Conservation (phyloP, 1,140 invertebrate species). For the Daktulosphaira vitifoliae region DNA sequence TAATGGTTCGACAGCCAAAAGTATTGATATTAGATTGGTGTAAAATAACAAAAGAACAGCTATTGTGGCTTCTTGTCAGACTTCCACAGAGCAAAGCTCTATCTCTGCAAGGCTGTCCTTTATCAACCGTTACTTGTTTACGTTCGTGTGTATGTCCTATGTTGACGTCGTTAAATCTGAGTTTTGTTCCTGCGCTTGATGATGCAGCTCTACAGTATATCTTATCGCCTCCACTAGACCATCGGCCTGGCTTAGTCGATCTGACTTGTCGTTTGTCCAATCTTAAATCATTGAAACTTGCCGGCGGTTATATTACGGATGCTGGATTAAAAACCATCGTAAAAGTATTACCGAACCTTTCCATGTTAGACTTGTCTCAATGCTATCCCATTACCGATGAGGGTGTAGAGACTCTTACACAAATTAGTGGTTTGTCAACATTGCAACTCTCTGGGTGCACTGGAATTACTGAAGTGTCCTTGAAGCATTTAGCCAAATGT, state of each 20-base stretch:
- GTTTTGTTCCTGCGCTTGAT: conserved; percentile 18
- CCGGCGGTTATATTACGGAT: conserved; percentile 1
- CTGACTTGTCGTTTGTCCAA: conserved; percentile 9
- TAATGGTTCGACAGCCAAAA: conserved; percentile 15
- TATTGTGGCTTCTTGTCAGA: conserved; percentile 5
- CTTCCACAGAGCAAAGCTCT: conserved; percentile 17
- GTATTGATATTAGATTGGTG: conserved; percentile 23
- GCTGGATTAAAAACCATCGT: not conserved
- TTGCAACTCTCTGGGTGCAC: conserved; percentile 14
- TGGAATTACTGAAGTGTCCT: not conserved
- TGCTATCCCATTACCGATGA: conserved; percentile 9
- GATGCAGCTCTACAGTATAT: conserved; percentile 5
- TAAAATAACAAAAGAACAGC: conserved; percentile 16
- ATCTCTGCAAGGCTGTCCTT: conserved; percentile 16
- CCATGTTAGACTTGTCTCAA: conserved; percentile 5
- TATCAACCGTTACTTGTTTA: conserved; percentile 1
- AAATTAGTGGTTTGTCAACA: conserved; percentile 1
- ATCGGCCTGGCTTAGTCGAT: conserved; percentile 6
- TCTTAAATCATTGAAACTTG: conserved; percentile 14
- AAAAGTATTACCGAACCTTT: not conserved
- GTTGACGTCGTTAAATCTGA: conserved; percentile 4
- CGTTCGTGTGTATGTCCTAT: conserved; percentile 17
- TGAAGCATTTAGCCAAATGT: conserved; percentile 6
- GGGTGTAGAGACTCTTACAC: not conserved
- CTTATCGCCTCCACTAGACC: not conserved